phyloP scores from a whole-genome alignment of 2,113 vertebrate species.

The Alligator sinensis region DNA sequence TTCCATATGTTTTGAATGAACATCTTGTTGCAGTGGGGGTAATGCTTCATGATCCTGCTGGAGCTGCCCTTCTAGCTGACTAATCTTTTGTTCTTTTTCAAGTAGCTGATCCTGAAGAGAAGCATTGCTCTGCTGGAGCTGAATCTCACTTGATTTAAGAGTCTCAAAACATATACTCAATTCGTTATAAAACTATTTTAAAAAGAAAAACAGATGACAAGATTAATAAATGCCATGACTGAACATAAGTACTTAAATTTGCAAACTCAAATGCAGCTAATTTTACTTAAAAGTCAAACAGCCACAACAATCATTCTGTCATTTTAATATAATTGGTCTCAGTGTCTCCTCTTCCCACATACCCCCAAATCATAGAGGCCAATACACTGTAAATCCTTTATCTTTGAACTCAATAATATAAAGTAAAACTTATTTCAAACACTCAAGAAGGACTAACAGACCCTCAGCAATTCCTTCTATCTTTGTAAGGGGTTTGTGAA shows the following conservation, averaged over 20 bases:
- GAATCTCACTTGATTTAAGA: constrained; percentile 83
- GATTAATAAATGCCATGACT: background rate
- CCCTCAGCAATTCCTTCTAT: background rate
- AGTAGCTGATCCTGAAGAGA: constrained; percentile 82
- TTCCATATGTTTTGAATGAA: constrained; percentile 71
- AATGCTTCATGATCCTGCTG: constrained; percentile 62
- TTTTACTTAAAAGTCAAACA: constrained; percentile 11
- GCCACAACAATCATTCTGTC: background rate
- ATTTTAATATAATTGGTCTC: background rate
- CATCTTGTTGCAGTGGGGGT: constrained; percentile 64
- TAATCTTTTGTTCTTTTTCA: constrained; percentile 84
- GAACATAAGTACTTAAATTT: background rate
- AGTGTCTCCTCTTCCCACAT: background rate
- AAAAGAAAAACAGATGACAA: background rate
- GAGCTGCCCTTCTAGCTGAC: constrained; percentile 84
- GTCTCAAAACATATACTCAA: constrained; percentile 89
- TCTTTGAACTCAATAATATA: background rate
- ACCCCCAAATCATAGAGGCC: background rate
- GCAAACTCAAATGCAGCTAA: background rate
- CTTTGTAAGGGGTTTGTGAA: background rate
- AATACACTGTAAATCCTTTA: background rate
- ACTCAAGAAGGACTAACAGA: background rate
- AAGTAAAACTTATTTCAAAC: background rate
- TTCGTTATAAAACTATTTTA: constrained; percentile 88
- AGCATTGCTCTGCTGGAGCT: constrained; percentile 82